Percentiles rank a stretch among this genome's conserved stretches.
Evolutionary conservation across 2,113 vertebrate genomes (phyloP).

Genomic region (Lamprologus callipterus): DNA sequence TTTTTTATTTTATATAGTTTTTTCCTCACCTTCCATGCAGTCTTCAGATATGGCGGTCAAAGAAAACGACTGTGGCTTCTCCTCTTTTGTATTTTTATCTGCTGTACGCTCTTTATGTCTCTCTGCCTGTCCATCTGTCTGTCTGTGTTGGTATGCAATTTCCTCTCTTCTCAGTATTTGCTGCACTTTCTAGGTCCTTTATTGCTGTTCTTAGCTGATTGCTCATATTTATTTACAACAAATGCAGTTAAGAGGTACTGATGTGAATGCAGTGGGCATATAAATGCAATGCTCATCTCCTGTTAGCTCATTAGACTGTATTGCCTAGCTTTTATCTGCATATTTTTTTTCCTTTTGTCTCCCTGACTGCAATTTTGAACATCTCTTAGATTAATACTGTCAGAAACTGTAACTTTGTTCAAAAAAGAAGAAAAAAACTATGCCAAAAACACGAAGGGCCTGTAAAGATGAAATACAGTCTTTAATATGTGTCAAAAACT

Average conservation of each 20-base stretch:
- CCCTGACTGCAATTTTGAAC: constrained; percentile 22
- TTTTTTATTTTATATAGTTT: neutral
- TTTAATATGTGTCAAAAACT: constrained; percentile 37
- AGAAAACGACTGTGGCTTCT: neutral
- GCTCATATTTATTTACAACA: constrained; percentile 66
- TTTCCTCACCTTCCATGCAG: constrained; percentile 6
- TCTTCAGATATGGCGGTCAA: constrained; percentile 19
- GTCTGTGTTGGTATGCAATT: constrained; percentile 27
- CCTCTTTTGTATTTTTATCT: constrained; percentile 17
- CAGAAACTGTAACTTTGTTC: neutral
- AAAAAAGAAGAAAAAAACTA: neutral
- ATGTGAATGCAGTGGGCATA: constrained; percentile 53
- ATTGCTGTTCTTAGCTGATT: constrained; percentile 61
- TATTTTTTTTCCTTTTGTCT: constrained; percentile 11
- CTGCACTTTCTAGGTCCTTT: constrained; percentile 42
- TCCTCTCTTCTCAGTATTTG: constrained; percentile 36
- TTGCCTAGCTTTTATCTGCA: constrained; percentile 7
- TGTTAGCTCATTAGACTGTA: constrained; percentile 57
- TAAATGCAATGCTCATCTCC: constrained; percentile 43
- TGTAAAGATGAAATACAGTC: constrained; percentile 27
- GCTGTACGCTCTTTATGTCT: neutral
- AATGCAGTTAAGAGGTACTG: constrained; percentile 49
- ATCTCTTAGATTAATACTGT: constrained; percentile 1
- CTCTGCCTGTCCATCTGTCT: neutral
- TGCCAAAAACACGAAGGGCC: neutral